Evolutionary conservation across 2,888 invertebrate species (phyloP).

Genomic region (Listrodromus nycthemerus): DNA sequence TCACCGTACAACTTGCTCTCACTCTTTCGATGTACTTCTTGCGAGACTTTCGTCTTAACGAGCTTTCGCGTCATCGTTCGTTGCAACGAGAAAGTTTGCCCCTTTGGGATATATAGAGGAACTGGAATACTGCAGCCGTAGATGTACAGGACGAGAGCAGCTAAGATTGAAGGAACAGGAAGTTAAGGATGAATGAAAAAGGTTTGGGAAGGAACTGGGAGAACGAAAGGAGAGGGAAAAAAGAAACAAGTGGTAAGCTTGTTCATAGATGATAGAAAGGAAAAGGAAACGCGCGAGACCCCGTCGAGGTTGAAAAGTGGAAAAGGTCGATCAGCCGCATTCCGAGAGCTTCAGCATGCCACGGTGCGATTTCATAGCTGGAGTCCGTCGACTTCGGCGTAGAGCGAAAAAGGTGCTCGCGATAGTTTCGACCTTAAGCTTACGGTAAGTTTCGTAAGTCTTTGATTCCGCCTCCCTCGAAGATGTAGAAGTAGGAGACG

Average conservation of each 20-base stretch:
- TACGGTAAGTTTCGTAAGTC: too few relatives aligned
- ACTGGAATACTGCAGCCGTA: constrained; percentile 26
- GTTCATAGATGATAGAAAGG: constrained; percentile 49
- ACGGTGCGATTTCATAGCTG: constrained; percentile 40
- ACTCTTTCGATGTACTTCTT: constrained; percentile 46
- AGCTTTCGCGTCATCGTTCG: constrained; percentile 64
- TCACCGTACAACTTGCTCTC: constrained; percentile 18
- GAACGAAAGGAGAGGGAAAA: constrained; percentile 5
- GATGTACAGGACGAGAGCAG: constrained; percentile 27
- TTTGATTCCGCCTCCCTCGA: too few relatives aligned
- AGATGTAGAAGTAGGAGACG: not conserved
- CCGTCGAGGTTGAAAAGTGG: constrained; percentile 55
- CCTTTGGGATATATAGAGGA: constrained; percentile 49
- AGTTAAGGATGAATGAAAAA: constrained; percentile 42
- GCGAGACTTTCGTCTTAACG: constrained; percentile 61
- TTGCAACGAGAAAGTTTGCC: constrained; percentile 60
- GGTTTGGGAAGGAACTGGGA: constrained; percentile 29
- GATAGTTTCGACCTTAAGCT: too few relatives aligned
- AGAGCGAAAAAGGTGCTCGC: not conserved
- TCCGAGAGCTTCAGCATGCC: constrained; percentile 12
- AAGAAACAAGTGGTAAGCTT: constrained; percentile 24
- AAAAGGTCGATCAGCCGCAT: constrained; percentile 59
- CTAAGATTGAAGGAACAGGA: constrained; percentile 62
- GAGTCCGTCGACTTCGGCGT: not conserved
- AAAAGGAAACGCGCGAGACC: constrained; percentile 25